phyloP scores from a whole-genome alignment of 2,113 vertebrate species.

The Hemichromis elongatus region DNA sequence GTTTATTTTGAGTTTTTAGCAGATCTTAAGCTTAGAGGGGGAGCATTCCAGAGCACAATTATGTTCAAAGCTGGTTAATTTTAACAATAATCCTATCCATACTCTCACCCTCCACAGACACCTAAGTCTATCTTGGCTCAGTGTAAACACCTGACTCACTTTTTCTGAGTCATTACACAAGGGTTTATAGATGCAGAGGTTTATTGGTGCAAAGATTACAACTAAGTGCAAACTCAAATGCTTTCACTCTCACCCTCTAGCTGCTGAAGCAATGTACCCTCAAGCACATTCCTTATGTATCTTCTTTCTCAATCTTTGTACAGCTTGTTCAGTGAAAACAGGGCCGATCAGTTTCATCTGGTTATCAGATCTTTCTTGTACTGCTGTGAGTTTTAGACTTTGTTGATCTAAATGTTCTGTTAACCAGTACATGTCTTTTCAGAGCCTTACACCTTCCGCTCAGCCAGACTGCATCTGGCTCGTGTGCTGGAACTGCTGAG shows the following conservation, averaged over 20 bases:
- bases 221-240: neutral
- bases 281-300: neutral
- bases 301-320: neutral
- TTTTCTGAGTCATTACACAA: neutral
- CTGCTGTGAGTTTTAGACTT: neutral
- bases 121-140: neutral
- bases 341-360: neutral
- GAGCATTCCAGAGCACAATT: neutral
- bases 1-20: neutral
- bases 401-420: neutral
- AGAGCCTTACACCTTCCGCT: constrained; percentile 76
- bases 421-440: neutral
- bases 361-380: neutral
- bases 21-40: neutral
- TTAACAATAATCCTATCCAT: neutral
- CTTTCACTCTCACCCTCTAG: neutral
- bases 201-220: neutral
- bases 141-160: constrained; percentile 17
- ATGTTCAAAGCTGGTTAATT: neutral
- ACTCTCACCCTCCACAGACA: neutral
- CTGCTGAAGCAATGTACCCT: neutral
- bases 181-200: neutral
- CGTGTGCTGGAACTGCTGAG: constrained; percentile 75
- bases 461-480: constrained; percentile 70
- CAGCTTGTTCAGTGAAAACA: neutral